Evolutionary conservation across 1,140 invertebrate genomes (phyloP).

Genomic region (Vanessa tameamea): DNA sequence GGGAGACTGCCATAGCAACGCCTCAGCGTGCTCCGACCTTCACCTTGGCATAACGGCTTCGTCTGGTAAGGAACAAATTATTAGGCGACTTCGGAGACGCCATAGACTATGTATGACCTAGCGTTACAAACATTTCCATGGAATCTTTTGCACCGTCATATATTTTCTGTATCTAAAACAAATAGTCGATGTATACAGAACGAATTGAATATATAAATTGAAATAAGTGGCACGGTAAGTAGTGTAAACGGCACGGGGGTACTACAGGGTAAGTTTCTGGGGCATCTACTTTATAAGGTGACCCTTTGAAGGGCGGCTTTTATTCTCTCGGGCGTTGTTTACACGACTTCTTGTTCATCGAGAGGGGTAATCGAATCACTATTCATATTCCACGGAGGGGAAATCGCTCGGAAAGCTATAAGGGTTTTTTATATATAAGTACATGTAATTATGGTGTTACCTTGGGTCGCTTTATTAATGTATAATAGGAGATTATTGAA

Average conservation of each 20-base stretch:
- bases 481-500: constrained; percentile 41
- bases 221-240: constrained; percentile 19
- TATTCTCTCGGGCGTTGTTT: constrained; percentile 56
- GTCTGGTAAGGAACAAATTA: constrained; percentile 49
- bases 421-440: constrained; percentile 26
- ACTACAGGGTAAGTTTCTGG: constrained; percentile 53
- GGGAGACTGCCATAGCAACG: constrained; percentile 50
- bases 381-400: constrained; percentile 52
- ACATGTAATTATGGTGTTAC: constrained; percentile 38
- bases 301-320: constrained; percentile 63
- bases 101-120: constrained; percentile 10
- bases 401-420: constrained; percentile 45
- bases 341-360: constrained; percentile 51
- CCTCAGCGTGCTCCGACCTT: constrained; percentile 45
- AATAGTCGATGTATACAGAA: constrained; percentile 42
- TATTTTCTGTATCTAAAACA: constrained; percentile 6
- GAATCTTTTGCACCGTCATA: constrained; percentile 2
- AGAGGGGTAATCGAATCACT: constrained; percentile 59
- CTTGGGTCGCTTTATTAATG: constrained; percentile 36
- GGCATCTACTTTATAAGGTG: constrained; percentile 60
- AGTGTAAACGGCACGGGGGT: constrained; percentile 41
- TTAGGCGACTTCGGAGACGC: constrained; percentile 27
- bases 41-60: constrained; percentile 54
- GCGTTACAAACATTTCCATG: constrained; percentile 9
- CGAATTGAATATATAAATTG: constrained; percentile 7